A percentile compares a stretch with the other conserved stretches of the same genome.
Conservation (phyloP, 1,140 invertebrate genomes). For the Subanguina moxae region DNA sequence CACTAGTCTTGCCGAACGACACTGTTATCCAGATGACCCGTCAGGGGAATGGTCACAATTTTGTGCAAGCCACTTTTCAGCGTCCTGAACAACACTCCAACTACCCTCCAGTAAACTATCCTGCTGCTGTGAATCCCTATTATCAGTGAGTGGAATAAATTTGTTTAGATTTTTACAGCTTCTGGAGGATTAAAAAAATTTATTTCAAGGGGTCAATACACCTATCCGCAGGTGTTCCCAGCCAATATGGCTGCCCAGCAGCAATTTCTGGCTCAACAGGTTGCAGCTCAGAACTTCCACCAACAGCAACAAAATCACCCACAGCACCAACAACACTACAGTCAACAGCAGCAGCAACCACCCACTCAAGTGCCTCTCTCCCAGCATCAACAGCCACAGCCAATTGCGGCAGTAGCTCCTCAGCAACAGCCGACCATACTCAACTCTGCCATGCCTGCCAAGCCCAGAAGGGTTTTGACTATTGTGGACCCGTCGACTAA, state of each 20-base stretch:
- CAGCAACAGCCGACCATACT: neutral
- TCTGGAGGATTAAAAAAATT: too few relatives aligned
- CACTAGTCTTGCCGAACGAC: too few relatives aligned
- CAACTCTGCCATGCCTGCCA: neutral
- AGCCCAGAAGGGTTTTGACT: neutral
- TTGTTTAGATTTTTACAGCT: too few relatives aligned
- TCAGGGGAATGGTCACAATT: too few relatives aligned
- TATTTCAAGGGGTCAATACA: too few relatives aligned
- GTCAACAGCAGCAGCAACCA: neutral
- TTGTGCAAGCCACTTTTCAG: too few relatives aligned
- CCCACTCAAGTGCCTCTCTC: neutral
- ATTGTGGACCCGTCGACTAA: neutral
- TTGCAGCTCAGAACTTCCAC: neutral
- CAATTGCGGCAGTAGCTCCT: neutral
- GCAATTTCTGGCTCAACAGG: constrained; percentile 1
- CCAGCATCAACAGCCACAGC: neutral
- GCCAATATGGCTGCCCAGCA: neutral
- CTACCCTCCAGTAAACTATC: too few relatives aligned
- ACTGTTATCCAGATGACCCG: too few relatives aligned
- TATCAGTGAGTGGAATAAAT: too few relatives aligned
- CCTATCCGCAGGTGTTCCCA: too few relatives aligned
- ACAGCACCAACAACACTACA: neutral
- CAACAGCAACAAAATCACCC: neutral
- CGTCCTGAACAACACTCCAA: too few relatives aligned
- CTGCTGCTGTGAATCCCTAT: too few relatives aligned